Evolutionary conservation across 1,140 invertebrate species (phyloP), one percentile per base, ranked within the genome.

Genomic region (Piezodorus guildinii): DNA sequence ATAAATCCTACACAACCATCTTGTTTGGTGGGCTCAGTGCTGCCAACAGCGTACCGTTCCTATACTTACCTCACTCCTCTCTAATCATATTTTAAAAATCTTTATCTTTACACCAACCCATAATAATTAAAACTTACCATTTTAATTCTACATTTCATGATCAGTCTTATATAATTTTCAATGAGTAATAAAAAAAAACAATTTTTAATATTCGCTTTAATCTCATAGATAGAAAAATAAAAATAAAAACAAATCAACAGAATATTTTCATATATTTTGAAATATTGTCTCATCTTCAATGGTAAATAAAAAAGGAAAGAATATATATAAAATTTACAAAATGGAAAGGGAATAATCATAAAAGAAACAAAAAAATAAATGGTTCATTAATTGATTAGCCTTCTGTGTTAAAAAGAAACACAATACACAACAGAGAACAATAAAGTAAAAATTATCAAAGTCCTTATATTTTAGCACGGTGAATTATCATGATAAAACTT

Each of bases 391-490:
- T 39, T 39, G 34, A 39, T 39, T 39, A 39, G 34, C 34, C 34
- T 39, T 39, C 8, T 39, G 34, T 39, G 34, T 39, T 39, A 39
- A 52, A 52, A 16, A n/a, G n/a, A 21, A 52, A 52, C 17, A 52
- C 17, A 25, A 16, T 6, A 21, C 6, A 52, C 17, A 25, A 52
- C 5, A 21, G 17, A 52, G 51, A 62, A 62, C 27, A 62, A 52
- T 52, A 52, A 62, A 62, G 39, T 62, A 62, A 62, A 62, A 62
- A 51, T 62, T 54, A 52, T 34, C 45, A 52, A 62, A 21, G 27
- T 25, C 3, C 19, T 62, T 44, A 52, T 17, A 30, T 51, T 62
- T 62, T 62, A 52, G 62, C 51, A 62, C 62, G 23, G 46, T 62
- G 62, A 51, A 62, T 27, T 52, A 51, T 62, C 44, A 49, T 52